phyloP scores from a whole-genome alignment of 2,113 vertebrate genomes.

The Deroptyus accipitrinus region DNA sequence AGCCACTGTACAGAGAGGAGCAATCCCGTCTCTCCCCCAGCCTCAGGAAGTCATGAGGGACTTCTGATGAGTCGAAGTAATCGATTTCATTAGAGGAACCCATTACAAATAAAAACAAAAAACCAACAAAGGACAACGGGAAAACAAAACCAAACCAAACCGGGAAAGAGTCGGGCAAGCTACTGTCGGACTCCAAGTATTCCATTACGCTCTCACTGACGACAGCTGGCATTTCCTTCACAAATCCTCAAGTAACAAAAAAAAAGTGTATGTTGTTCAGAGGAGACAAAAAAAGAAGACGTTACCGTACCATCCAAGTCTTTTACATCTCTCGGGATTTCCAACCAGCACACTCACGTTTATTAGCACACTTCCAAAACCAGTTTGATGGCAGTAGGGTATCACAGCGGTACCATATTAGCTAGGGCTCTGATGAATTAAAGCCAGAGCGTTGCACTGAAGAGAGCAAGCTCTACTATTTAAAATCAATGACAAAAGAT shows the following conservation, averaged over 20 bases:
- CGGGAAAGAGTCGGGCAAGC: background rate
- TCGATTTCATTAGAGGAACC: background rate
- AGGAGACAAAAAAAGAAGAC: background rate
- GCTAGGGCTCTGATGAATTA: background rate
- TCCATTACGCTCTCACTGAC: fast-evolving
- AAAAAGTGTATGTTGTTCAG: background rate
- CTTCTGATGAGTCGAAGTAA: background rate
- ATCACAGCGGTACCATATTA: background rate
- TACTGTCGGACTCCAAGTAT: background rate
- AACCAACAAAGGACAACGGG: background rate
- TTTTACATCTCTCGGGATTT: background rate
- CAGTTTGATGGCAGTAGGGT: background rate
- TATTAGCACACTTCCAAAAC: background rate
- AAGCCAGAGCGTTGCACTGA: background rate
- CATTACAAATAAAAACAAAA: background rate
- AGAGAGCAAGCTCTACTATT: background rate
- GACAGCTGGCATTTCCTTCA: background rate
- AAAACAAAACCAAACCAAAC: background rate
- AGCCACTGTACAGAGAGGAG: background rate
- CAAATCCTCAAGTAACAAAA: background rate
- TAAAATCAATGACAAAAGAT: background rate
- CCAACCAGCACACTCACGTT: background rate
- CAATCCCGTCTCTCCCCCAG: background rate
- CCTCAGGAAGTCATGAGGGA: background rate
- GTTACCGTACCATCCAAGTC: background rate